Conservation (phyloP, 2,113 vertebrate species). For the Chaenocephalus aceratus region DNA sequence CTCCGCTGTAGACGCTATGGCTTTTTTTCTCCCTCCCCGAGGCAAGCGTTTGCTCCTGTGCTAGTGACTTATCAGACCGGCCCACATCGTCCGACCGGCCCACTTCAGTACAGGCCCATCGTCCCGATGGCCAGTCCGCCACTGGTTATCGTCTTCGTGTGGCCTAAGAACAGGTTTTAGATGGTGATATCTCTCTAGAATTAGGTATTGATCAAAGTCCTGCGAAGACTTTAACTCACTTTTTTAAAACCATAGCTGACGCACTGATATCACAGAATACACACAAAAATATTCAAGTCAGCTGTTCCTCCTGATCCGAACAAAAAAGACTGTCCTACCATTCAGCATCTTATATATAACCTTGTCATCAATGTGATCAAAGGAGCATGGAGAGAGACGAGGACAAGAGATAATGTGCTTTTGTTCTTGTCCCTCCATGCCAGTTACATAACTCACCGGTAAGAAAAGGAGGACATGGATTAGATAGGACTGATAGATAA, state of each 20-base stretch:
- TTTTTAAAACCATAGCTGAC: conserved; percentile 17
- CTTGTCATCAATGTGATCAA: conserved; percentile 19
- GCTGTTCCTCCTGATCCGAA: conserved; percentile 16
- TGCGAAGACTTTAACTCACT: neutral
- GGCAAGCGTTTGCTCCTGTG: too few relatives aligned
- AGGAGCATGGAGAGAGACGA: neutral
- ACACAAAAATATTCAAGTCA: conserved; percentile 3
- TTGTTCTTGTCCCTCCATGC: conserved; percentile 23
- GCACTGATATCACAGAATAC: neutral
- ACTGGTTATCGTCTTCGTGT: neutral
- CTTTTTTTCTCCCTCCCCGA: too few relatives aligned
- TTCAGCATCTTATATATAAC: conserved; percentile 46
- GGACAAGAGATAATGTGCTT: conserved; percentile 12
- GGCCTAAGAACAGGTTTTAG: neutral
- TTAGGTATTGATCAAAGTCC: conserved; percentile 12
- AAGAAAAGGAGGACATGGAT: neutral
- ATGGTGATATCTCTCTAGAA: conserved; percentile 21
- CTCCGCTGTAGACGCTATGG: too few relatives aligned
- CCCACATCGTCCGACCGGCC: too few relatives aligned
- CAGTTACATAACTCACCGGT: conserved; percentile 28
- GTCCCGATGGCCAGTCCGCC: too few relatives aligned
- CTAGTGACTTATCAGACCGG: too few relatives aligned
- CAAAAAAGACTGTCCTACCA: conserved; percentile 10
- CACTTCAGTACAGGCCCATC: too few relatives aligned
- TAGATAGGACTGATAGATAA: neutral